Evolutionary conservation across 2,888 invertebrate genomes (phyloP), one percentile per base, ranked within the genome.

Genomic region (Oligia strigilis): DNA sequence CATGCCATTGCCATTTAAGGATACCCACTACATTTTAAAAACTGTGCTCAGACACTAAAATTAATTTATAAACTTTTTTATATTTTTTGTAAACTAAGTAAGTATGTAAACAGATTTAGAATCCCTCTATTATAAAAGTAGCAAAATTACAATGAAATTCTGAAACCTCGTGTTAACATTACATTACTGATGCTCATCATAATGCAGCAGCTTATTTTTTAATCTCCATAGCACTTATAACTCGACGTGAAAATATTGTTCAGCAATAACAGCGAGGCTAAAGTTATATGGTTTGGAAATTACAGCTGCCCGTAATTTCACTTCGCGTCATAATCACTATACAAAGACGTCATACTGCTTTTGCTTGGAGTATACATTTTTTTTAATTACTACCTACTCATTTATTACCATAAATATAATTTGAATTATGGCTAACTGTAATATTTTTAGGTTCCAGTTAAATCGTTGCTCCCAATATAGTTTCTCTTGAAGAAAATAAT

Each of bases 201-300:
- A 66, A 80, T 36, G 62, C 46, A n/a, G n/a, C 40, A 65, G 58
- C 65, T 72, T 65, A 62, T 49, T 55, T 75, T 60, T 55, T 40
- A 75, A 75, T 76, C 23, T 62, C 66, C 75, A 62, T 60, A 75
- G 64, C 19, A 70, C 64, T 75, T 58, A 65, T 58, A 58, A 66
- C 46, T 78, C 52, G 29, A 72, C 75, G 43, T 73, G 78, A 78
- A 76, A 78, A 83, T 80, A 85, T 77, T 72, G 55, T 72, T 49
- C 72, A 83, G 52, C 29, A 77, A 78, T 84, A 78, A 78, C 55
- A 74, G 43, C 55, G 70, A 17, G 40, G 70, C 78, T 77, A 14
- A 78, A 87, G 75, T 69, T 87, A 78, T 81, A 87, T 85, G 83
- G 66, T 78, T 78, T 78, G 78, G 72, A 87, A 87, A 80, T 78